Conservation (phyloP, 2,113 vertebrate genomes). For the Xenus cinereus region DNA sequence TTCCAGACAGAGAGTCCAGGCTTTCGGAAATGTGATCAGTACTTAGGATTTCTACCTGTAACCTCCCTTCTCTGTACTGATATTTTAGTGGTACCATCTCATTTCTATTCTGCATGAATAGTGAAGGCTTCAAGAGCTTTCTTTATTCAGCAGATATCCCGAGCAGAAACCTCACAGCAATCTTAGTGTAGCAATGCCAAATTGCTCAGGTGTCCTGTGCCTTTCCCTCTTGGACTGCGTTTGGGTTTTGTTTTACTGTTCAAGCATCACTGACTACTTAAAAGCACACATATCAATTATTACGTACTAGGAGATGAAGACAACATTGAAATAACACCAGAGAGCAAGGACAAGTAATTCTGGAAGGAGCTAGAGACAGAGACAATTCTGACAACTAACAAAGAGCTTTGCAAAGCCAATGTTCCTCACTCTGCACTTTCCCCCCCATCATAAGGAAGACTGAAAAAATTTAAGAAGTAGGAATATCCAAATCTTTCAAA, state of each 20-base stretch:
- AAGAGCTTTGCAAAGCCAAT: background rate
- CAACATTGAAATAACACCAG: background rate
- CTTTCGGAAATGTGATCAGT: background rate
- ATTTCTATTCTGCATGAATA: background rate
- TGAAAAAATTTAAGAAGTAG: background rate
- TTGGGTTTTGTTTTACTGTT: background rate
- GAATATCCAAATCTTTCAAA: background rate
- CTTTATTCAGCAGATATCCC: background rate
- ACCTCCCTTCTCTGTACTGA: background rate
- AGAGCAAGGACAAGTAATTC: background rate
- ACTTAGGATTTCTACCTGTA: background rate
- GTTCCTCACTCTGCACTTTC: background rate
- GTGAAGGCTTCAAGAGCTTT: background rate
- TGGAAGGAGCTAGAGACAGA: background rate
- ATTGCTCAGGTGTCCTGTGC: background rate
- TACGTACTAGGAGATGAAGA: background rate
- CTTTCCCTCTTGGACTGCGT: background rate
- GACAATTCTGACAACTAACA: background rate
- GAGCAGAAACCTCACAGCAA: background rate
- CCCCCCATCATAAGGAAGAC: background rate
- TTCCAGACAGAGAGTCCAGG: background rate
- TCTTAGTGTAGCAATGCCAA: background rate
- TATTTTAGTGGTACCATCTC: background rate
- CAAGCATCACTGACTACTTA: background rate
- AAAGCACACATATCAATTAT: background rate